A percentile compares a stretch with the other conserved stretches of the same genome.
Evolutionary conservation across 2,113 vertebrate genomes (phyloP).

Genomic region (Salvator merianae): DNA sequence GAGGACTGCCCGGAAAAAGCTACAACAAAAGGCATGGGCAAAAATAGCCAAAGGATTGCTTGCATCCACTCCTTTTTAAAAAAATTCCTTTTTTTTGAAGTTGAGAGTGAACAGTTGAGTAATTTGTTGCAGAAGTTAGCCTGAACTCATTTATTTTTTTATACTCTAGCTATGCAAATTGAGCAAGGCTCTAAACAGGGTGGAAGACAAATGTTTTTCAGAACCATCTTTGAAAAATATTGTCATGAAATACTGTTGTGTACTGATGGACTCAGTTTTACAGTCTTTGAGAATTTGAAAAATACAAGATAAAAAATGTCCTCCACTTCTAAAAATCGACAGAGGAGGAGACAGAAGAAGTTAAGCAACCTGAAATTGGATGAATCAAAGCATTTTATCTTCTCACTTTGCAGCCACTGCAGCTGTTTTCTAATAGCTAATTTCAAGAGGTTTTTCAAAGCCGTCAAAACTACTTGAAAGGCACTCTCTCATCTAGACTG

Average conservation of each 20-base stretch:
- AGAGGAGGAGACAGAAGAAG: neutral
- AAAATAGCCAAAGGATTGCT: neutral
- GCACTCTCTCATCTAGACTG: neutral
- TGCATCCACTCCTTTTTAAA: neutral
- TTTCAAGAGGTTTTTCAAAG: neutral
- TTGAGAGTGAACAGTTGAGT: neutral
- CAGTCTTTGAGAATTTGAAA: slow-evolving; percentile 18
- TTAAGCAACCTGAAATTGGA: slow-evolving; percentile 20
- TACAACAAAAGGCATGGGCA: slow-evolving; percentile 10
- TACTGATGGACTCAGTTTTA: neutral
- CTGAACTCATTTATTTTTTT: slow-evolving; percentile 13
- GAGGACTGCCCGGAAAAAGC: too few relatives aligned
- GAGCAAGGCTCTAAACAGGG: neutral
- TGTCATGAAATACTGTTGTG: neutral
- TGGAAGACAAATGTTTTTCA: neutral
- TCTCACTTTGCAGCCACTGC: neutral
- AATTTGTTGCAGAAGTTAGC: slow-evolving; percentile 3
- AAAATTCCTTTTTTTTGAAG: neutral
- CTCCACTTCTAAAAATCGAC: slow-evolving; percentile 8
- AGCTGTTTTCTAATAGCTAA: slow-evolving; percentile 8
- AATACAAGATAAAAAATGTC: neutral
- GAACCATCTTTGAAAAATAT: neutral
- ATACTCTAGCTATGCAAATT: slow-evolving; percentile 5
- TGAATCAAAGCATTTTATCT: slow-evolving; percentile 14
- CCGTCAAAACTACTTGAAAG: neutral